Conservation (phyloP, 2,888 invertebrate species). For the Luperina testacea region DNA sequence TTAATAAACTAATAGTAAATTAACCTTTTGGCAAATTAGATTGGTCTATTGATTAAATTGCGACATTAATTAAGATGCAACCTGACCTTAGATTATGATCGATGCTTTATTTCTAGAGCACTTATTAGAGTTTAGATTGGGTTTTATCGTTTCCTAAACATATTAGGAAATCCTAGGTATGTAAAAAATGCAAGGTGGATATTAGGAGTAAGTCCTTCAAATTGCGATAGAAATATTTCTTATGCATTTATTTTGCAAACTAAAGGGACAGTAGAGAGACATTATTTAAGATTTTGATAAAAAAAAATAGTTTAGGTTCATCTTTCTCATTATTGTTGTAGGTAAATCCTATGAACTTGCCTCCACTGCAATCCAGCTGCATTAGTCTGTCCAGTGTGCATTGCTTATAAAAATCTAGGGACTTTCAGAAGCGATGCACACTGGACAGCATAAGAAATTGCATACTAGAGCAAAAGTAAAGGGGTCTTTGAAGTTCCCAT, state of each 20-base stretch:
- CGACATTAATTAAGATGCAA: slow-evolving; percentile 42
- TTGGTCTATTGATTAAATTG: slow-evolving; percentile 36
- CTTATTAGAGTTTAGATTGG: slow-evolving; percentile 45
- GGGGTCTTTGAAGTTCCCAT: not conserved
- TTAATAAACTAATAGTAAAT: slow-evolving; percentile 21
- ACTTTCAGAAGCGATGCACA: too few species aligned
- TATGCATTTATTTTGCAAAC: not conserved
- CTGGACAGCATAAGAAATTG: not conserved
- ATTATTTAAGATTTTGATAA: not conserved
- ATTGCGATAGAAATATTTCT: not conserved
- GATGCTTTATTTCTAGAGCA: slow-evolving; percentile 43
- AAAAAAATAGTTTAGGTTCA: not conserved
- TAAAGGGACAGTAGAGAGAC: not conserved
- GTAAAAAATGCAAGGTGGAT: slow-evolving; percentile 1
- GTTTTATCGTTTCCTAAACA: slow-evolving; percentile 26
- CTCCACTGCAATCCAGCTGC: too few species aligned
- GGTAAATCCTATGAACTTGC: too few species aligned
- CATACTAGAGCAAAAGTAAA: not conserved
- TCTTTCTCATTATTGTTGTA: not conserved
- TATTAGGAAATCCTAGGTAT: slow-evolving; percentile 5
- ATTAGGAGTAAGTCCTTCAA: not conserved
- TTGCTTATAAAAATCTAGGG: too few species aligned
- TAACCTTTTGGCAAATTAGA: slow-evolving; percentile 52
- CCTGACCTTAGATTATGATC: slow-evolving; percentile 56
- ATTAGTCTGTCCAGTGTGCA: too few species aligned